A percentile compares a stretch with the other conserved stretches of the same genome.
Evolutionary conservation across 2,797 vertebrate genomes (phyloP).

Genomic region (Cyprinodon diabolis): DNA sequence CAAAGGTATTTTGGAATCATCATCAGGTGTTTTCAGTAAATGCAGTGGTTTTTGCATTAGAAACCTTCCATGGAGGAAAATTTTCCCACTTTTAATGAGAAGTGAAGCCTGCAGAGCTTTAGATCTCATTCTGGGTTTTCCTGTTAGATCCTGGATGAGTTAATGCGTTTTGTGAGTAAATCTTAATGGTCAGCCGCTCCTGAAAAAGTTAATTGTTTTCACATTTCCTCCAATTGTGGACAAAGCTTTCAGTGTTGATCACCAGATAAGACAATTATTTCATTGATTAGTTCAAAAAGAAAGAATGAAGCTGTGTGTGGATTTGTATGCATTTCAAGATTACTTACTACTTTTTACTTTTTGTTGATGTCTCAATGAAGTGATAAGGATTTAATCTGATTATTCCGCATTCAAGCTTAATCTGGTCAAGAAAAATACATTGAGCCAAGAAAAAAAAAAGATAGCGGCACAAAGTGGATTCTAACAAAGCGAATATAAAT

Average conservation of each 20-base stretch:
- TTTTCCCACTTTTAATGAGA: neutral
- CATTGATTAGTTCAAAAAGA: too few species aligned
- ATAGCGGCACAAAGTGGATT: constrained; percentile 14
- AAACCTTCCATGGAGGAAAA: neutral
- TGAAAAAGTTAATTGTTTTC: neutral
- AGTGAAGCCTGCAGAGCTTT: neutral
- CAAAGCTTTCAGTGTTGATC: neutral
- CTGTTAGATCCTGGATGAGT: neutral
- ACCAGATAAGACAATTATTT: neutral
- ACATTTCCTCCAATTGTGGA: neutral
- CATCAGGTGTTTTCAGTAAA: too few species aligned
- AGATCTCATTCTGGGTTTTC: neutral
- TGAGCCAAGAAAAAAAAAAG: constrained; percentile 23
- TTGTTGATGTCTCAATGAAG: too few species aligned
- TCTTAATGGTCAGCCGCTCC: neutral
- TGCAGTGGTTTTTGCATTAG: neutral
- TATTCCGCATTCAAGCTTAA: constrained; percentile 2
- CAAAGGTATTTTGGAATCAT: too few species aligned
- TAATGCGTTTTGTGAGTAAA: neutral
- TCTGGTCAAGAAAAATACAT: constrained; percentile 22
- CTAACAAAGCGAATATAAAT: constrained; percentile 51
- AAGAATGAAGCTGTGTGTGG: too few species aligned
- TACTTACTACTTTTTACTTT: neutral
- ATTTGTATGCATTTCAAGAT: neutral
- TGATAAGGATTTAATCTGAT: constrained; percentile 2